Conservation (phyloP, 2,113 vertebrate species). For the Pedetes capensis region DNA sequence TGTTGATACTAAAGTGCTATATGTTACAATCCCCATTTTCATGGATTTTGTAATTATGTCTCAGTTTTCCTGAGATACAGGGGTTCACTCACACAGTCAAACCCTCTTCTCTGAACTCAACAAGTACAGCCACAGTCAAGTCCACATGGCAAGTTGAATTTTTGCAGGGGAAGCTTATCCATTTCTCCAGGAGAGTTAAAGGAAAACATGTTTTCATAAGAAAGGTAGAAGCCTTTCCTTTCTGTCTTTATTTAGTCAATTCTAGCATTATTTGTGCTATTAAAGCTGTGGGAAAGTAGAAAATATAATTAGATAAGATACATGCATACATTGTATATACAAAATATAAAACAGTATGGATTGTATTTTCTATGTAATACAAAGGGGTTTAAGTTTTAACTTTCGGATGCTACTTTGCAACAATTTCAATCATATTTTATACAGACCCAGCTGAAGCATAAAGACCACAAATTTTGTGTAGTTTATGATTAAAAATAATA, state of each 20-base stretch:
- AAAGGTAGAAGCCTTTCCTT: neutral
- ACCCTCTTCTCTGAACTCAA: neutral
- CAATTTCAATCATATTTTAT: neutral
- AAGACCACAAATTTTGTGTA: neutral
- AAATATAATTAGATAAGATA: neutral
- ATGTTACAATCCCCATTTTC: conserved; percentile 62
- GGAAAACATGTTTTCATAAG: neutral
- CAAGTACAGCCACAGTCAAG: conserved; percentile 17
- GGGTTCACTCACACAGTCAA: neutral
- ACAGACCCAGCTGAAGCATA: neutral
- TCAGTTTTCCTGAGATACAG: neutral
- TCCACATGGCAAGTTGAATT: conserved; percentile 68
- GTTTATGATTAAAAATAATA: neutral
- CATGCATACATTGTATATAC: neutral
- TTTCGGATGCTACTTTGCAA: neutral
- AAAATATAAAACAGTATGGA: neutral
- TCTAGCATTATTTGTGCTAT: neutral
- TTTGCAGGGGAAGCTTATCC: conserved; percentile 65
- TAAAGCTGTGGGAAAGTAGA: neutral
- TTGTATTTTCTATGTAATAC: neutral
- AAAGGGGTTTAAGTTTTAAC: neutral
- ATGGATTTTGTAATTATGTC: conserved; percentile 28
- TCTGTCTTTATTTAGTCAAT: neutral
- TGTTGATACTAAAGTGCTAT: neutral
- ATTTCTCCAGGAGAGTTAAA: conserved; percentile 72